Base-by-base conservation (phyloP, 2,113 vertebrate genomes). In the Bubo scandiacus region DNA sequence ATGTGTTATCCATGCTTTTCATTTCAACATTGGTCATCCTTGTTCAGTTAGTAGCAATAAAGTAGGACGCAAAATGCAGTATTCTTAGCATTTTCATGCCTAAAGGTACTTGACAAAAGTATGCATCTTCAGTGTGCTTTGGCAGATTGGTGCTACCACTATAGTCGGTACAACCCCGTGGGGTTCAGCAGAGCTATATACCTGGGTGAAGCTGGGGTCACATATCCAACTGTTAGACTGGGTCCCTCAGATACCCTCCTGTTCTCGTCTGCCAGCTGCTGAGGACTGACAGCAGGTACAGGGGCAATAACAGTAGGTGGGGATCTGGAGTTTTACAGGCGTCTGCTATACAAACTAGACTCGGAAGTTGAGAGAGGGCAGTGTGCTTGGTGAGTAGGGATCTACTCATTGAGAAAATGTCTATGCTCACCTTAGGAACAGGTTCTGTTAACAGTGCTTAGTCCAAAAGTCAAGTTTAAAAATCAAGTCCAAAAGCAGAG, bases 211-310 rank as follows among this genome's bases (percentile, higher is more conserved):
- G 22, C 15, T 55, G 49, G 5, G 13, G 12, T 40, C 30, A 47
- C 20, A 9, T 4, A 27, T 11, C 22, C 0, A 0, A 2, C 5
- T 30, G 18, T 38, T 43, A 51, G 61, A 32, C 11, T 29, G 42
- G 40, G 13, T 23, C 15, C 6, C 5, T 19, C 6, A 15, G 58
- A 17, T 11, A 11, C 8, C 18, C 49, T 58, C n/a, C 29, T 1
- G 2, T 19, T 42, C 19, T 3, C 1, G 20, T 30, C 20, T 81
- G 42, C 5, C 11, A 19, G 45, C 52, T 78, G 42, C 77, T 78
- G 63, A 63, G 34, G 12, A 23, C 21, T 55, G 49, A 32, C 63
- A 72, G 66, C 26, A 72, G 34, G 3, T 19, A 18, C 0, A 0
- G n/a, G 19, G 49, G 15, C 17, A 36, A 15, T 12, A 43, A 18